phyloP scores from a whole-genome alignment of 2,113 vertebrate species.

The Heterotilapia buettikoferi region DNA sequence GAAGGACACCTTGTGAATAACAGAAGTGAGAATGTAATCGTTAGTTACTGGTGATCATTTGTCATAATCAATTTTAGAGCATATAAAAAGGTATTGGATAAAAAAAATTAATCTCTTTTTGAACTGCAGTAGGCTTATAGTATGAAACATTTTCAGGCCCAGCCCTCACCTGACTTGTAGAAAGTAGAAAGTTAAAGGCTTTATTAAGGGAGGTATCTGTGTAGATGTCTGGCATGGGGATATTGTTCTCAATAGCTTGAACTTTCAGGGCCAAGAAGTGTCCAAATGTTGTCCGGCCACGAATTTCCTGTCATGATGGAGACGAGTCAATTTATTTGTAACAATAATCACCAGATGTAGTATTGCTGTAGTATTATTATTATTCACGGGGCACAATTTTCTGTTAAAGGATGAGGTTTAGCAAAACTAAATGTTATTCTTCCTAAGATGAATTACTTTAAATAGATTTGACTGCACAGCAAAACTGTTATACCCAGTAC shows the following conservation, averaged over 20 bases:
- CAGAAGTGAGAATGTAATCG: background rate
- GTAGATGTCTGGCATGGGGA: background rate
- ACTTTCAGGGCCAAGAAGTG: background rate
- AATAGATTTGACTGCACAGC: background rate
- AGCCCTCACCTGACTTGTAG: background rate
- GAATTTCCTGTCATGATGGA: background rate
- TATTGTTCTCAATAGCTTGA: background rate
- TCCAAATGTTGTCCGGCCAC: background rate
- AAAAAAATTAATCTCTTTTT: rapidly evolving
- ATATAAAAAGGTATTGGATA: background rate
- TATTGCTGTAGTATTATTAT: background rate
- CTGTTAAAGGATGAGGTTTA: background rate
- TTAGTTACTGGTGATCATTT: background rate
- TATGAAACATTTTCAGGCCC: background rate
- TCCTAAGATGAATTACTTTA: background rate
- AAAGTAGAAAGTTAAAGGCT: background rate
- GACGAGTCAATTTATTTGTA: background rate
- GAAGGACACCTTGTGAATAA: background rate
- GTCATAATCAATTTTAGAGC: background rate
- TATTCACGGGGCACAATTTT: background rate
- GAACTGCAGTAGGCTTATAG: background rate
- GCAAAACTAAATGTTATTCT: background rate
- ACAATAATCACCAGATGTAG: background rate
- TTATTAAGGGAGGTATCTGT: background rate
- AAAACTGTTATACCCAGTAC: background rate